Evolutionary conservation across 2,797 vertebrate species (phyloP), one percentile per base, ranked within the genome.

Genomic region (Crossoptilon crossoptilon): DNA sequence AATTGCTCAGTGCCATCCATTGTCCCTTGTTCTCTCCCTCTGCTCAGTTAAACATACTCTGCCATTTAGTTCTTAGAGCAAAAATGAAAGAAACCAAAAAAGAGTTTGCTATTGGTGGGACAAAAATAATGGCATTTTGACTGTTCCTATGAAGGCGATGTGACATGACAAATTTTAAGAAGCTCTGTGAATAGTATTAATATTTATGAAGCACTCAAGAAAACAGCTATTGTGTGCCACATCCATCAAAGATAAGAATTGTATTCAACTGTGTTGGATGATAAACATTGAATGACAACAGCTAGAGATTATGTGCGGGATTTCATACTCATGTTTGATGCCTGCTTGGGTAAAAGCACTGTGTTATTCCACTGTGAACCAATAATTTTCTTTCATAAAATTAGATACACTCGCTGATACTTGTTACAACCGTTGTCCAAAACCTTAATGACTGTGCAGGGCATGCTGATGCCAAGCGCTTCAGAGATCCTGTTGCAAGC

Each of bases 141-240:
- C 76, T 78, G 90, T 93, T 97, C 95, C 94, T 39, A 29, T 56
- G 87, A 91, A 95, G 84, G 84, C 90, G 85, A n/a, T 62, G 94
- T 93, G 95, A 96, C 95, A 92, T 63, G 96, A 94, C 88, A 94
- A n/a, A 84, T 96, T 96, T 96, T 88, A 88, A 97, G 95, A 94
- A 97, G 79, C 95, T 97, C 88, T 77, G 56, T 96, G 96, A 92
- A 91, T 94, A 88, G 51, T 78, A 95, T 97, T 96, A 97, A 97
- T 98, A 98, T 98, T 97, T 97, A 97, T 97, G 94, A 93, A 93
- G 70, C 56, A 44, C 82, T 95, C 91, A 88, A 84, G 83, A 96
- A 96, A 95, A 75, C 76, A 95, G 89, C 92, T 70, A 55, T 80
- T 51, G 51, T 77, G 78, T 51, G 59, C 91, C 84, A 80, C 94